Evolutionary conservation across 2,113 vertebrate species (phyloP), one percentile per base, ranked within the genome.

Genomic region (Eurystomus gularis): DNA sequence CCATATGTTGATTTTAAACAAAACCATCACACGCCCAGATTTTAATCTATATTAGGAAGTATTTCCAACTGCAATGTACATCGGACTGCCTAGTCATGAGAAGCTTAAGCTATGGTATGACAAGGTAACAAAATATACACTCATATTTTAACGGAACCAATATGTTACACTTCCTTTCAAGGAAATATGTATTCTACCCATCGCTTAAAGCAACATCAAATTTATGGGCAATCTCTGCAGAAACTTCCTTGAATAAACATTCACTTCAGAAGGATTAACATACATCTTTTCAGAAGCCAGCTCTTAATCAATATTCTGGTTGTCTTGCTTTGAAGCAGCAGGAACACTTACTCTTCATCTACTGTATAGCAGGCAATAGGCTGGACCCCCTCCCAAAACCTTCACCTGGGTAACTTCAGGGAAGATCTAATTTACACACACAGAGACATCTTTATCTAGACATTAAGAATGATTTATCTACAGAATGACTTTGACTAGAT

Each of bases 191-290:
- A 72, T 93, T 94, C 73, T 88, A 51, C 17, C 23, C 29, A 25
- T 46, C 1, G 1, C 82, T 75, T 83, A 82, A 90, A 94, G 49
- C 37, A 85, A 44, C 42, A 82, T 25, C 44, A 82, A 75, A 91
- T 94, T 96, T 93, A 94, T 52, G 57, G 70, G 44, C 65, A 89
- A 79, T 46, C 57, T 62, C 64, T 82, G 55, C 35, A 78, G 72
- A 96, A 96, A 91, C 35, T 64, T 89, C 69, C 77, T 85, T 78
- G 72, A 91, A 72, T 89, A 95, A 95, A 91, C 69, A 58, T 37
- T 84, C 60, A 70, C 60, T 93, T 93, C 64, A 57, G 81, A 88
- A 88, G 42, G 55, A 95, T 90, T 88, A 86, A 78, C 29, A 60
- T 40, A 29, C 16, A 73, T 84, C 83, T 87, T 83, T 78, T 57